A percentile compares a stretch with the other conserved stretches of the same genome.
phyloP scores from a whole-genome alignment of 2,888 invertebrate species.

The Spodoptera picta region DNA sequence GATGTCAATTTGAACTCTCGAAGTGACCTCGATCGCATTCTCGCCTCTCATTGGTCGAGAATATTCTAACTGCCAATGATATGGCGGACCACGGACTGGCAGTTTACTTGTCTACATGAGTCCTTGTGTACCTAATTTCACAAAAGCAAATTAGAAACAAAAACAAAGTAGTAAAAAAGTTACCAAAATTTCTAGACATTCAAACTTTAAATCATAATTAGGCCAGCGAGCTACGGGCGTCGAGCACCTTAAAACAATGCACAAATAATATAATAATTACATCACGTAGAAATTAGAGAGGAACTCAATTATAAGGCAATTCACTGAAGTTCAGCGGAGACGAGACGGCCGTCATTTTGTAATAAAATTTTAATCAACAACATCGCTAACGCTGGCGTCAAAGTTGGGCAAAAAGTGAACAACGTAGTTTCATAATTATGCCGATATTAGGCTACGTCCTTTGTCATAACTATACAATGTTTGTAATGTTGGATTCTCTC shows the following conservation, averaged over 20 bases:
- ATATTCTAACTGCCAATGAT: too few relatives aligned
- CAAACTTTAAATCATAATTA: not conserved
- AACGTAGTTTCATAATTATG: constrained; percentile 35
- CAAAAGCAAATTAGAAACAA: not conserved
- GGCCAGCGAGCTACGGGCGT: not conserved
- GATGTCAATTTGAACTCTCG: too few relatives aligned
- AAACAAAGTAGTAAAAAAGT: not conserved
- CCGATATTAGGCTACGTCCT: constrained; percentile 25
- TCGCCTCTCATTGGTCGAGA: too few relatives aligned
- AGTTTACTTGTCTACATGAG: too few relatives aligned
- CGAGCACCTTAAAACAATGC: constrained; percentile 15
- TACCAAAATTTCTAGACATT: not conserved
- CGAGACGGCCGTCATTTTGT: constrained; percentile 43
- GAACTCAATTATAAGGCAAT: constrained; percentile 63
- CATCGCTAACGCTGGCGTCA: constrained; percentile 42
- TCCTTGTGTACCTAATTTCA: too few relatives aligned
- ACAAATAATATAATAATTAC: constrained; percentile 35
- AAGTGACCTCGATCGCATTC: too few relatives aligned
- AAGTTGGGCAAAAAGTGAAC: constrained; percentile 37
- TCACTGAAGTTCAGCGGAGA: constrained; percentile 50
- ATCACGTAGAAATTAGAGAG: constrained; percentile 49
- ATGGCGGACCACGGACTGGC: too few relatives aligned
- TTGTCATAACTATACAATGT: constrained; percentile 17
- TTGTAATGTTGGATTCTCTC: constrained; percentile 1
- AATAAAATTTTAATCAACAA: constrained; percentile 62